A percentile compares a stretch with the other conserved stretches of the same genome.
Evolutionary conservation across 2,888 invertebrate genomes (phyloP).

Genomic region (Agrypnus murinus): DNA sequence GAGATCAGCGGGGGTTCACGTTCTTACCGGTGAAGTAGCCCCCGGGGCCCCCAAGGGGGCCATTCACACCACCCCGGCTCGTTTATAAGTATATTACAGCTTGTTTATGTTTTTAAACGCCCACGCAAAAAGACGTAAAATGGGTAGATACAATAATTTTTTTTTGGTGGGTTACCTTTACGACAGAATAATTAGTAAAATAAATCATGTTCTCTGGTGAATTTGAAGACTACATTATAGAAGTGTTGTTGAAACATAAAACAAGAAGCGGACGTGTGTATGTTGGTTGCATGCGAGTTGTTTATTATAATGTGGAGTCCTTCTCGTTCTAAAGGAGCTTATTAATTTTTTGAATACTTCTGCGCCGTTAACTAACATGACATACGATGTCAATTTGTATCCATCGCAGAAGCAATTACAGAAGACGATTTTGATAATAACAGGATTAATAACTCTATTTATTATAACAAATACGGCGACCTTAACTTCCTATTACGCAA

Average conservation of each 20-base stretch:
- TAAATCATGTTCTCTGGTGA: slow-evolving; percentile 14
- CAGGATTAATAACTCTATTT: slow-evolving; percentile 64
- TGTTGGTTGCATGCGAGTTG: background rate
- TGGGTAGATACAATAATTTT: background rate
- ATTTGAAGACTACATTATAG: slow-evolving; percentile 26
- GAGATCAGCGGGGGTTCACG: slow-evolving; percentile 56
- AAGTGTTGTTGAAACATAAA: slow-evolving; percentile 39
- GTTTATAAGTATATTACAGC: slow-evolving; percentile 62
- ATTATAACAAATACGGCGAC: slow-evolving; percentile 50
- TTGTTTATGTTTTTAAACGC: slow-evolving; percentile 56
- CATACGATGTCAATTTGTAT: slow-evolving; percentile 65
- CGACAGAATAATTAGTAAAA: slow-evolving; percentile 25
- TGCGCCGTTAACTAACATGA: slow-evolving; percentile 55
- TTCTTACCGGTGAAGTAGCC: slow-evolving; percentile 59
- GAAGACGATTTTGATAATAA: slow-evolving; percentile 66
- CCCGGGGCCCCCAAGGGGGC: slow-evolving; percentile 61
- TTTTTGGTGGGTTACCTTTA: background rate
- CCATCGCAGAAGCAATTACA: slow-evolving; percentile 65
- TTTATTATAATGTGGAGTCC: slow-evolving; percentile 5
- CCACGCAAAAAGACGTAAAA: slow-evolving; percentile 8
- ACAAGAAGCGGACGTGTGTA: no score
- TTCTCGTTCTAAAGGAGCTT: slow-evolving; percentile 37
- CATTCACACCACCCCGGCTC: slow-evolving; percentile 63
- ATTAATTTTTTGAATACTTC: slow-evolving; percentile 50
- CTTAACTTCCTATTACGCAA: slow-evolving; percentile 42